These are phyloP conservation scores for Ptychobarbus kaznakovi DNA, from an alignment of 2,797 vertebrate genomes.

Conservation along the genomic window DNA sequence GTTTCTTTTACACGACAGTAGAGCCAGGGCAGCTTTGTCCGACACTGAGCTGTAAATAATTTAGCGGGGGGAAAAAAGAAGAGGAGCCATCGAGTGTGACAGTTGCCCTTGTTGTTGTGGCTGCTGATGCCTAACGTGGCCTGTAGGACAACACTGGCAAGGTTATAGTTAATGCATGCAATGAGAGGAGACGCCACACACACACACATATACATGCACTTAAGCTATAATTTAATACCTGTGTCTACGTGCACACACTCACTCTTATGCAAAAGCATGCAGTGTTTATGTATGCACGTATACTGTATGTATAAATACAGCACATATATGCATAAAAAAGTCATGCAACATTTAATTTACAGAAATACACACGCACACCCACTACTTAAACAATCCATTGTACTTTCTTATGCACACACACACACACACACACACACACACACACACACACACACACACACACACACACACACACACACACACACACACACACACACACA, in stretches of 20 bases:
- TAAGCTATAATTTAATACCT: conserved; percentile 12
- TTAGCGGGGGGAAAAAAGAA: conserved; percentile 67
- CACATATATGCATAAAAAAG: neutral
- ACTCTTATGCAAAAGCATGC: conserved; percentile 30
- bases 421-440: conserved; percentile 42
- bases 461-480: no score
- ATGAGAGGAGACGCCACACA: conserved; percentile 37
- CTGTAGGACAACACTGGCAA: conserved; percentile 67
- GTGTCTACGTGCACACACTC: conserved; percentile 26
- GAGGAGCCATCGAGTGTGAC: conserved; percentile 73
- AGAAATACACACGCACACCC: conserved; percentile 46
- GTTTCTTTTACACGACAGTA: conserved; percentile 80
- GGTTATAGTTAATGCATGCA: conserved; percentile 60
- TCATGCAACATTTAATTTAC: conserved; percentile 35
- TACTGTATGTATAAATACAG: neutral
- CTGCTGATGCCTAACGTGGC: conserved; percentile 71
- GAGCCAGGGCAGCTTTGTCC: conserved; percentile 84
- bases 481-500: no score
- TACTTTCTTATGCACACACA: conserved; percentile 33
- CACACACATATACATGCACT: conserved; percentile 54
- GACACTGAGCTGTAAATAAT: conserved; percentile 83
- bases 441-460: conserved; percentile 45
- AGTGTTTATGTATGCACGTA: neutral
- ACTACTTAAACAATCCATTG: conserved; percentile 32
- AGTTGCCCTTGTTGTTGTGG: conserved; percentile 81